These are phyloP conservation scores for Indicator indicator DNA, from an alignment of 2,113 vertebrate genomes.

Conservation along the genomic window DNA sequence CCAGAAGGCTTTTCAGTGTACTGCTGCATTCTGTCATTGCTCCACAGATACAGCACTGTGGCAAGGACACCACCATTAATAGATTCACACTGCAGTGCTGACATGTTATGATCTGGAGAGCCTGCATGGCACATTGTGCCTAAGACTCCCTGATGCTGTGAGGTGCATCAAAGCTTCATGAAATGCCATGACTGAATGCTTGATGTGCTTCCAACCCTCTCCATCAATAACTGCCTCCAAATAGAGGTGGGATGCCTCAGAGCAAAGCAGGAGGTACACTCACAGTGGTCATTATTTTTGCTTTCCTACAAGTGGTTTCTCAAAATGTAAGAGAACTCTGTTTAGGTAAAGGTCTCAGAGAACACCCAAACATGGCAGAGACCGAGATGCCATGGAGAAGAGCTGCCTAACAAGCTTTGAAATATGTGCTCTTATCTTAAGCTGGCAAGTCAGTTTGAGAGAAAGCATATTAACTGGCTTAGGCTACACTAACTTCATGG, in stretches of 20 bases:
- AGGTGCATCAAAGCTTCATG: background rate
- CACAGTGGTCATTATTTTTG: background rate
- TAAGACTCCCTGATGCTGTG: accelerated
- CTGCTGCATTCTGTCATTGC: background rate
- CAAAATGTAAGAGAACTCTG: background rate
- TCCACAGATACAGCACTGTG: background rate
- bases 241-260: background rate
- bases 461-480: background rate
- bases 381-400: background rate
- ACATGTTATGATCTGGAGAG: background rate
- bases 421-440: background rate
- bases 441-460: background rate
- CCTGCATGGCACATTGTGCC: background rate
- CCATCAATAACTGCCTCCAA: background rate
- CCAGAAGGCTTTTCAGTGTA: background rate
- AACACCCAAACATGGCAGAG: background rate
- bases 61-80: background rate
- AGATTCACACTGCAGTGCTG: background rate
- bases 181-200: background rate
- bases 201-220: background rate
- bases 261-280: background rate
- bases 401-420: background rate
- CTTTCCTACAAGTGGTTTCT: background rate
- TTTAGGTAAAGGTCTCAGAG: background rate
- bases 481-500: background rate